Evolutionary conservation across 2,113 vertebrate species (phyloP).

Genomic region (Pholis gunnellus): DNA sequence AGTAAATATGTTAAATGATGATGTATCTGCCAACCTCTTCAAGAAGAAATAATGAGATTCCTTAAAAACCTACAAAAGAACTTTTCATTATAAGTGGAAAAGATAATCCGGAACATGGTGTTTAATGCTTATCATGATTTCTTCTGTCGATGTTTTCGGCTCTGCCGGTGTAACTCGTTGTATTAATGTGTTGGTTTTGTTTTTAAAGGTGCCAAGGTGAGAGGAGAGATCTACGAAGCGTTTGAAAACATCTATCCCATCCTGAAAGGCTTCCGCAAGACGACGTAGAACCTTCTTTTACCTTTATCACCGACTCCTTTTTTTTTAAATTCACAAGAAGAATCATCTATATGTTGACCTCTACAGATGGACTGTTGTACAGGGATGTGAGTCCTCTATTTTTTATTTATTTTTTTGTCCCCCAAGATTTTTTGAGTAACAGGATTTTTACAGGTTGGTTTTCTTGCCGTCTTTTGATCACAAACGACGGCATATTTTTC

Average conservation of each 20-base stretch:
- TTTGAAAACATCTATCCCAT: slow-evolving; percentile 99
- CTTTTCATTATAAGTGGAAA: not conserved
- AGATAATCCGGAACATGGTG: not conserved
- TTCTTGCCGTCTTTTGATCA: not conserved
- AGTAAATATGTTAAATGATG: not conserved
- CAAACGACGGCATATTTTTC: not conserved
- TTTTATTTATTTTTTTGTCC: slow-evolving; percentile 24
- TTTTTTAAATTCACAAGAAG: not conserved
- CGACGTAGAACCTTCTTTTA: slow-evolving; percentile 86
- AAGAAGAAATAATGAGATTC: not conserved
- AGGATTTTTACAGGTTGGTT: not conserved
- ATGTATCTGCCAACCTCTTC: not conserved
- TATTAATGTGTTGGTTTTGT: slow-evolving; percentile 1
- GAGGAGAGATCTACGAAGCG: slow-evolving; percentile 98
- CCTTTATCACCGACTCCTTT: not conserved
- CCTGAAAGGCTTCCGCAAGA: slow-evolving; percentile 98
- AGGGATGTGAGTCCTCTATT: slow-evolving; percentile 2
- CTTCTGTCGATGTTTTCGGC: not conserved
- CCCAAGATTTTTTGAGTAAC: not conserved
- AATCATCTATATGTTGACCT: slow-evolving; percentile 22
- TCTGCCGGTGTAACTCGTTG: not conserved
- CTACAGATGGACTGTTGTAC: slow-evolving; percentile 44
- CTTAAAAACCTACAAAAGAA: not conserved
- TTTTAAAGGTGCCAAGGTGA: slow-evolving; percentile 93
- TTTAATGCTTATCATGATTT: not conserved